Evolutionary conservation across 2,888 invertebrate species (phyloP), one percentile per base, ranked within the genome.

Genomic region (Meiosimyza decipiens): DNA sequence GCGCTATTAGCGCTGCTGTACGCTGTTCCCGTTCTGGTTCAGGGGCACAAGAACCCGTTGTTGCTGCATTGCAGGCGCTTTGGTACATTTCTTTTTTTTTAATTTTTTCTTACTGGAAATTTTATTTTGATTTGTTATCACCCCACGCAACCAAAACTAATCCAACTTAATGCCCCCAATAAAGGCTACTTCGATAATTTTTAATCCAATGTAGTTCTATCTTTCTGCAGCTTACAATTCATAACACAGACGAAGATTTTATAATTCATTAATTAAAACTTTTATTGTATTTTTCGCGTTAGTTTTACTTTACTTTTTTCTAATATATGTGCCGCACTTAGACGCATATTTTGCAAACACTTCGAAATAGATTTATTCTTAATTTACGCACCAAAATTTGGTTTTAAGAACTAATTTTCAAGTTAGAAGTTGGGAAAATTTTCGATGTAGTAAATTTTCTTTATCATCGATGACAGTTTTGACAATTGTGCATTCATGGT

Each of bases 51-150:
- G 91, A 91, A 70, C 85, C 85, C 80, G 89, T 88, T 72, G 92
- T 91, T 75, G 92, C 92, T 76, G 91, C 92, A 84, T 92, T 92
- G 87, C 92, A 92, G 79, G 92, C 90, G 88, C 91, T 91, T 84
- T 92, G 91, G 87, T 92, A 92, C 92, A 92, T 92, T 60, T 74
- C 1, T 18, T 22, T 51, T 6, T 54, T 67, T 55, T 16, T 15
- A 22, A 9, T 12, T 55, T 9, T 13, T 28, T 6, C 28, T 49
- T n/a, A 16, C 16, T 63, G 49, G 16, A 18, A 49, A 63, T 12
- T 47, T 51, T 18, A 9, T 40, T 9, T 40, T 22, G 51, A 64
- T 64, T 22, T 51, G 18, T 50, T n/a, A n/a, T 28, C 50, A 15
- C 7, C 15, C 15, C 16, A 13, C 13, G 59, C 15, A 16, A 28